These are phyloP conservation scores for Drosophila aldrichi DNA, from an alignment of 2,888 invertebrate genomes.

Conservation along the genomic window DNA sequence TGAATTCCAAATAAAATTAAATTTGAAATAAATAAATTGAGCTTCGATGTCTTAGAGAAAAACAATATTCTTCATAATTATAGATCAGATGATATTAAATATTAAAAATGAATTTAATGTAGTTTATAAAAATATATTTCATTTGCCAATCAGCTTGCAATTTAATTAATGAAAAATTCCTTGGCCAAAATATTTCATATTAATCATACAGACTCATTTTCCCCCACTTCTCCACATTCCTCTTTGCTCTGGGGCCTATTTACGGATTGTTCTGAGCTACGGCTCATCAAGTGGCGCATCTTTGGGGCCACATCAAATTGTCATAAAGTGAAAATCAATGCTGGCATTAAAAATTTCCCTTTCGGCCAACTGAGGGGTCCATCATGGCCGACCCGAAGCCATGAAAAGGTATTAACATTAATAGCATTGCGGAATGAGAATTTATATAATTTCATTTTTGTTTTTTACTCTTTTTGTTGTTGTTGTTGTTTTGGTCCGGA, in stretches of 20 bases:
- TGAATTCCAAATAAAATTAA: too few relatives aligned
- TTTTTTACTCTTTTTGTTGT: not conserved
- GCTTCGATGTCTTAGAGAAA: not conserved
- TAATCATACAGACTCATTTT: not conserved
- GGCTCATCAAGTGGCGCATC: conserved; percentile 34
- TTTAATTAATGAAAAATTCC: not conserved
- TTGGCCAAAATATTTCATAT: not conserved
- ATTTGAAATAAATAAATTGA: not conserved
- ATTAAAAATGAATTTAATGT: not conserved
- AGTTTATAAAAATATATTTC: not conserved
- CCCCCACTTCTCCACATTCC: too few relatives aligned
- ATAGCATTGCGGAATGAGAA: conserved; percentile 67
- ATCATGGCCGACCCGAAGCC: conserved; percentile 30
- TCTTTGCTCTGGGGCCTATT: not conserved
- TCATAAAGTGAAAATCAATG: conserved; percentile 71
- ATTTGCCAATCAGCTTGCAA: not conserved
- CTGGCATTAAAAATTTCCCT: conserved; percentile 51
- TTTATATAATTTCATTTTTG: conserved; percentile 73
- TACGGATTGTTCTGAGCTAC: not conserved
- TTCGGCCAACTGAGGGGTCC: conserved; percentile 22
- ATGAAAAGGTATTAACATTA: conserved; percentile 62
- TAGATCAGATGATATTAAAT: not conserved
- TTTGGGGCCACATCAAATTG: conserved; percentile 47
- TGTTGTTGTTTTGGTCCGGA: conserved; percentile 14
- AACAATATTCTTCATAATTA: not conserved